phyloP scores from a whole-genome alignment of 2,113 vertebrate species.

The Phyllostomus hastatus region DNA sequence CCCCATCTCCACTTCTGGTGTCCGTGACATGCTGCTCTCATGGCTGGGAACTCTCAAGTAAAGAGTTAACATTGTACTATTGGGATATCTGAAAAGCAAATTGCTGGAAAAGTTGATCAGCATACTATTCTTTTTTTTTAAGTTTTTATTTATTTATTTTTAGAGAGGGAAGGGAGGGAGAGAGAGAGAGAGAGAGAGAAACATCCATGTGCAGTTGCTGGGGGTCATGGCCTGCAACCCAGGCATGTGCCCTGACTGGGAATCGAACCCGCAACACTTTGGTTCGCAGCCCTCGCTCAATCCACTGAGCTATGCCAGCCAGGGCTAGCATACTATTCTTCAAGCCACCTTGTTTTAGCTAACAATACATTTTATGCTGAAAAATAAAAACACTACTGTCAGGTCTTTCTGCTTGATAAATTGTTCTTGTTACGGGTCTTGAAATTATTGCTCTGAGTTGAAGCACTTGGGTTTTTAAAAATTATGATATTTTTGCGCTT shows the following conservation, averaged over 20 bases:
- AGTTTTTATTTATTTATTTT: too few relatives aligned
- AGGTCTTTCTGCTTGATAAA: not conserved
- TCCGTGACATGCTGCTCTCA: not conserved
- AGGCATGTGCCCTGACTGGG: too few relatives aligned
- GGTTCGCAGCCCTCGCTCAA: too few relatives aligned
- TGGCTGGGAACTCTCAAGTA: not conserved
- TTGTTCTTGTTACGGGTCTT: not conserved
- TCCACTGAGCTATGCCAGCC: too few relatives aligned
- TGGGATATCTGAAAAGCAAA: slow-evolving; percentile 56
- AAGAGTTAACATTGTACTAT: slow-evolving; percentile 54
- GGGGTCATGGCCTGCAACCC: too few relatives aligned
- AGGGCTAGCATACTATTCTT: not conserved
- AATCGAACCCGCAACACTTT: too few relatives aligned
- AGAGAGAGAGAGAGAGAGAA: too few relatives aligned
- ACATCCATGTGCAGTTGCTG: too few relatives aligned
- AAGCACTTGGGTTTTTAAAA: slow-evolving; percentile 6
- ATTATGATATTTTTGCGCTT: not conserved
- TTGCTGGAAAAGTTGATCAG: slow-evolving; percentile 34
- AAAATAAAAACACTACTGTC: not conserved
- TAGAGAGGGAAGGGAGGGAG: too few relatives aligned
- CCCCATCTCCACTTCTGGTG: not conserved
- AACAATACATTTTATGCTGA: not conserved
- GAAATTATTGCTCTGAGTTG: slow-evolving; percentile 33
- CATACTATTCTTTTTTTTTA: not conserved
- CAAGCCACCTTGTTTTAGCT: not conserved